A percentile compares a stretch with the other conserved stretches of the same genome.
phyloP scores from a whole-genome alignment of 2,797 vertebrate genomes.

The Micromesistius poutassou region DNA sequence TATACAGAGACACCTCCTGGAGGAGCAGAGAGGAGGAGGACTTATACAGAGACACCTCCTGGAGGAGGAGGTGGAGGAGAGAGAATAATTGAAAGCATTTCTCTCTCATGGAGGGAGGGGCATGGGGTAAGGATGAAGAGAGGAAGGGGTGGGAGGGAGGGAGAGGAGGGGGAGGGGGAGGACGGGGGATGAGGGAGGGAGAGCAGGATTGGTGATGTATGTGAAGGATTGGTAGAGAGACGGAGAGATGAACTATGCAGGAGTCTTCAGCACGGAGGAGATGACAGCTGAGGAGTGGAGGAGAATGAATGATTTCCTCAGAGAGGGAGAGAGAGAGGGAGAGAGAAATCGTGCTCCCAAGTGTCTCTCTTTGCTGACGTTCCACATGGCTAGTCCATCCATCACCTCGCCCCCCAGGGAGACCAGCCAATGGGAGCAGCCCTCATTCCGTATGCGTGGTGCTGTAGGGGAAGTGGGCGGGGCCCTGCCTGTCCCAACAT shows the following conservation, averaged over 20 bases:
- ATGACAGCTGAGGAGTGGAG: too few relatives aligned
- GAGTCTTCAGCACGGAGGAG: neutral
- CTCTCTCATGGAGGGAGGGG: too few relatives aligned
- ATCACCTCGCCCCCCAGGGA: neutral
- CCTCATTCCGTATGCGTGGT: too few relatives aligned
- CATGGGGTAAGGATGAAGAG: neutral
- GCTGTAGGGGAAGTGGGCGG: too few relatives aligned
- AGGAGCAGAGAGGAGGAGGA: too few relatives aligned
- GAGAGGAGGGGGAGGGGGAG: too few relatives aligned
- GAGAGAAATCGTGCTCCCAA: neutral
- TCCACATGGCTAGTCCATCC: slow-evolving; percentile 27
- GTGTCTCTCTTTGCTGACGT: slow-evolving; percentile 28
- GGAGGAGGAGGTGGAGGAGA: too few relatives aligned
- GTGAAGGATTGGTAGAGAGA: neutral
- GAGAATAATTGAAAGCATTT: too few relatives aligned
- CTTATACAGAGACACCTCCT: too few relatives aligned
- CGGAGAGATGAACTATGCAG: neutral
- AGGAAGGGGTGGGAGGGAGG: neutral
- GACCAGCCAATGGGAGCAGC: neutral
- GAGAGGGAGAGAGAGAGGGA: neutral
- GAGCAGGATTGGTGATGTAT: neutral
- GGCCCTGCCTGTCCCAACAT: too few relatives aligned
- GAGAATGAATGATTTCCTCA: neutral
- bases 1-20: too few relatives aligned
- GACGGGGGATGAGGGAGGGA: too few relatives aligned